A percentile compares a stretch with the other conserved stretches of the same genome.
phyloP scores from a whole-genome alignment of 2,113 vertebrate genomes.

The Rhipidura dahli region DNA sequence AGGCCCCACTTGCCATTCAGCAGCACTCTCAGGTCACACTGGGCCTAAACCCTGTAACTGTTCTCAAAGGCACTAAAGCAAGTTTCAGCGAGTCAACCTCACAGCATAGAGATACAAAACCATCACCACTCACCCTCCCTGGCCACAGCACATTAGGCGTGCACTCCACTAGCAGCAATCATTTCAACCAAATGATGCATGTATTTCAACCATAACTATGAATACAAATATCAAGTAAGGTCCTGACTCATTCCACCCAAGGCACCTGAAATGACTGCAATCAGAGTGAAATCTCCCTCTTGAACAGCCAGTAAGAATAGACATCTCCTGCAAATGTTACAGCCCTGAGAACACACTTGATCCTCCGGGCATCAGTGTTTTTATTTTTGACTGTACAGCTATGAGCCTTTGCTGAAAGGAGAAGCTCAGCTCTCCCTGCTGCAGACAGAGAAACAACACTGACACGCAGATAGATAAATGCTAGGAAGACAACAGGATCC shows the following conservation, averaged over 20 bases:
- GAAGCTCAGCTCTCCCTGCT: not conserved
- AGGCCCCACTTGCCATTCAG: not conserved
- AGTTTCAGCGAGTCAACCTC: not conserved
- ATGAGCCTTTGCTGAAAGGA: accelerated
- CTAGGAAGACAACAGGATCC: not conserved
- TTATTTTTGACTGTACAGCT: not conserved
- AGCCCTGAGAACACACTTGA: not conserved
- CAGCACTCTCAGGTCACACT: not conserved
- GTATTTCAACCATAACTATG: not conserved
- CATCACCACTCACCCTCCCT: not conserved
- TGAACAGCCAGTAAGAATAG: not conserved
- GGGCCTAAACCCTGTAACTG: not conserved
- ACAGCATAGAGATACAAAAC: not conserved
- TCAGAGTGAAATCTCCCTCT: not conserved
- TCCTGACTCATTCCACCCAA: not conserved
- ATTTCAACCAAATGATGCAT: not conserved
- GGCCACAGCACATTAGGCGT: not conserved
- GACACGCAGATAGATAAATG: not conserved
- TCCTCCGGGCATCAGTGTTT: not conserved
- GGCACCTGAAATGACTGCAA: not conserved
- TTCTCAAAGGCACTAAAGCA: not conserved
- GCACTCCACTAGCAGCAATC: not conserved
- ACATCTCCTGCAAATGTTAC: not conserved
- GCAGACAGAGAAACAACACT: not conserved
- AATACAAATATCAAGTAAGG: not conserved